phyloP scores from a whole-genome alignment of 2,888 invertebrate species.

The Diploptera punctata region DNA sequence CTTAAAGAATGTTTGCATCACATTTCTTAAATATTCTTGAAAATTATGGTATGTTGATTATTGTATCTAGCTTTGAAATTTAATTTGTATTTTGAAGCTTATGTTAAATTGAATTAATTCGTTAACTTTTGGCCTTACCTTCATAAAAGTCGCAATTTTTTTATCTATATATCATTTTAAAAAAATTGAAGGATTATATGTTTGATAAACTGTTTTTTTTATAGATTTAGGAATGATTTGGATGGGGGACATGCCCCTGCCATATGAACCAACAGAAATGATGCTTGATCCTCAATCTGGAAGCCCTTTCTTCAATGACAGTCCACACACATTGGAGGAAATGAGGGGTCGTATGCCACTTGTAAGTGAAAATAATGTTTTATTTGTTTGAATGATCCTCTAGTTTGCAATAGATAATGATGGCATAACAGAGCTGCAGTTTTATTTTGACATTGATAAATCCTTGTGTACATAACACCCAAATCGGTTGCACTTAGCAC shows the following conservation, averaged over 20 bases:
- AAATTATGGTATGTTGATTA: too few species aligned
- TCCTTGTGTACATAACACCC: slow-evolving; percentile 10
- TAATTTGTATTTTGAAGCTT: too few species aligned
- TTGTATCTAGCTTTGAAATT: too few species aligned
- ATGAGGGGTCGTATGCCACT: slow-evolving; percentile 29
- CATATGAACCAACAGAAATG: slow-evolving; percentile 54
- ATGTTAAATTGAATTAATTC: too few species aligned
- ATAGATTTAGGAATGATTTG: slow-evolving; percentile 63
- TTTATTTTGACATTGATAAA: not conserved
- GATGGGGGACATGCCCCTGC: slow-evolving; percentile 67
- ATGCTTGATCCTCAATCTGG: slow-evolving; percentile 50
- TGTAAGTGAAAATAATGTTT: slow-evolving; percentile 5
- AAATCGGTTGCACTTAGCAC: slow-evolving; percentile 3
- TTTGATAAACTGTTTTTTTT: too few species aligned
- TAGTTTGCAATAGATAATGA: not conserved
- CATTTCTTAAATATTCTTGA: too few species aligned
- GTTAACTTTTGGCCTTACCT: too few species aligned
- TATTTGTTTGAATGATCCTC: not conserved
- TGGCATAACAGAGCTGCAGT: not conserved
- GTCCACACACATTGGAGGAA: slow-evolving; percentile 36
- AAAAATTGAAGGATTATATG: too few species aligned
- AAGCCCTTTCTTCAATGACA: slow-evolving; percentile 33
- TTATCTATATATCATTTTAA: too few species aligned
- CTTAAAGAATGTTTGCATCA: too few species aligned
- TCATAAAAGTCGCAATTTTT: too few species aligned